Base-by-base conservation (phyloP, 2,797 vertebrate species). In the Adelosebastes latens region DNA sequence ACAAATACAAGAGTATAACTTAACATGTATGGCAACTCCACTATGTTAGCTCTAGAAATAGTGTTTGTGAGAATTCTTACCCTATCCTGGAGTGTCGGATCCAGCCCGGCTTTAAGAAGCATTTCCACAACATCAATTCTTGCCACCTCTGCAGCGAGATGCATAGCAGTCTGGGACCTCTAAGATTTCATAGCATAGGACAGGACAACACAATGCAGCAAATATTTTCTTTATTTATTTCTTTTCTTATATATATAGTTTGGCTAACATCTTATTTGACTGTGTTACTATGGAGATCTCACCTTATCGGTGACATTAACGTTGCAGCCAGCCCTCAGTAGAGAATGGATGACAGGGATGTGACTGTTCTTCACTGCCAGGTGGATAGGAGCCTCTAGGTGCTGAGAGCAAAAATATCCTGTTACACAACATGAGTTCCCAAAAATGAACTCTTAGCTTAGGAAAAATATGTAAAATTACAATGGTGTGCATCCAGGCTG, bases 91-190 rank as follows among this genome's bases (percentile, higher is more conserved):
- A 95, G 74, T 49, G 93, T 95, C 72, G 98, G 92, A 88, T 97
- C 92, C 24, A 96, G 90, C 22, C 93, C 94, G 4, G 96, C 89
- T 94, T 96, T 97, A 58, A 98, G 94, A 69, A 99, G 94, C 81
- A 94, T 94, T 83, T 99, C 97, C 77, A 96, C 96, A 5, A 98
- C 83, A 9, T 99, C 97, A 80, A 96, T 94, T 29, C 95, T 97
- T 73, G 96, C 97, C 82, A 96, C 75, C 80, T 99, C 97, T 80
- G 97, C 96, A 66, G 96, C 97, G 55, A 97, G 68, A 59, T 98
- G 98, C 63, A 99, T 90, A 10, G 92, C 94, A 7, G 96, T 98
- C 94, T 98, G 97, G 53, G 92, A 95, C 83, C 96, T 96, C 97
- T 99, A 70, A 62, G 14, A 32, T 67, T 61, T 69, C 11, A 55